Conservation (phyloP, 2,888 invertebrate species). For the Plebejus argus region DNA sequence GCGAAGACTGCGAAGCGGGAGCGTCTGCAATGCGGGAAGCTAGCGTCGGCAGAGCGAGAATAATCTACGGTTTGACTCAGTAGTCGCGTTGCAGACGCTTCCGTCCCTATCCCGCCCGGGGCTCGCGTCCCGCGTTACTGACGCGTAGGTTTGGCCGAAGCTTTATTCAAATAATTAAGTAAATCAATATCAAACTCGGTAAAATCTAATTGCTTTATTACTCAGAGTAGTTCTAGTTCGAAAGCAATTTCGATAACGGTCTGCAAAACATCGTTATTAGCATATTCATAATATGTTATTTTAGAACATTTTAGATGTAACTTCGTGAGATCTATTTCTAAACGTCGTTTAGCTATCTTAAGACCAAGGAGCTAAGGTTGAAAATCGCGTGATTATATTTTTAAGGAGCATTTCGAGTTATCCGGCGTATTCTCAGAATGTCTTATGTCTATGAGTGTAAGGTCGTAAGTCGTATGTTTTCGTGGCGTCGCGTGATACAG, state of each 20-base stretch:
- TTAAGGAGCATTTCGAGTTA: background rate
- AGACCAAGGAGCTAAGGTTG: conserved; percentile 34
- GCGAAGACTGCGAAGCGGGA: too few relatives aligned
- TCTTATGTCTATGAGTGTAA: conserved; percentile 33
- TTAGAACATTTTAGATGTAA: conserved; percentile 40
- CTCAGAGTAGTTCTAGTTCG: conserved; percentile 41
- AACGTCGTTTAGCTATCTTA: conserved; percentile 37
- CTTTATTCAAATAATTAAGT: too few relatives aligned
- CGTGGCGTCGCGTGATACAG: conserved; percentile 65
- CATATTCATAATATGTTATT: conserved; percentile 59
- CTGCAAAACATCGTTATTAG: conserved; percentile 49
- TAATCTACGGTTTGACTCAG: too few relatives aligned
- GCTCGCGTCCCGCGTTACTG: too few relatives aligned
- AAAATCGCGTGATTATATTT: conserved; percentile 40
- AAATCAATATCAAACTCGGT: conserved; percentile 25
- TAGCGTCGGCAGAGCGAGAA: too few relatives aligned
- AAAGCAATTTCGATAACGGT: conserved; percentile 42
- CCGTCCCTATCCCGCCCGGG: too few relatives aligned
- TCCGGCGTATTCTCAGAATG: background rate
- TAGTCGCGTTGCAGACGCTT: too few relatives aligned
- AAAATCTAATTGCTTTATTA: conserved; percentile 44
- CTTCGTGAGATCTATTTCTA: background rate
- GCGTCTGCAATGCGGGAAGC: too few relatives aligned
- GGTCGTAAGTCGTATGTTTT: conserved; percentile 43
- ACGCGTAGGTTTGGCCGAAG: too few relatives aligned